A percentile compares a stretch with the other conserved stretches of the same genome.
Conservation (phyloP, 2,888 invertebrate species). For the Pammene aurita region DNA sequence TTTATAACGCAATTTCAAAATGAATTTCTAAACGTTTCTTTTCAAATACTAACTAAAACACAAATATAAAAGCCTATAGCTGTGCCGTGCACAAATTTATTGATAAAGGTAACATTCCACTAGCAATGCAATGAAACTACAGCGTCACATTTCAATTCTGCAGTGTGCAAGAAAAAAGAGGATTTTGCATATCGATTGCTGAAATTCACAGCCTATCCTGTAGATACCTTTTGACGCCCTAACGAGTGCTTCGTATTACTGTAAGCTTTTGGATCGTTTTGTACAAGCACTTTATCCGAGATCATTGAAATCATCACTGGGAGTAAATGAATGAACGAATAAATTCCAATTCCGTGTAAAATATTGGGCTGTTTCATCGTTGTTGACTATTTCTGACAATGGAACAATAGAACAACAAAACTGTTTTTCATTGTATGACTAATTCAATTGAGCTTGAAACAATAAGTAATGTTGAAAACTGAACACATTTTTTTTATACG, state of each 20-base stretch:
- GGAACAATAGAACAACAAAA: slow-evolving; percentile 1
- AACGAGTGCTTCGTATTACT: slow-evolving; percentile 21
- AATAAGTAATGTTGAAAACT: too few species aligned
- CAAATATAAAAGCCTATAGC: neutral
- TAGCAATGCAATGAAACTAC: slow-evolving; percentile 23
- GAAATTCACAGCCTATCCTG: slow-evolving; percentile 25
- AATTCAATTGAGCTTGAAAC: slow-evolving; percentile 24
- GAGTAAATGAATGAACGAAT: too few species aligned
- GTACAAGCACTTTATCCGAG: too few species aligned
- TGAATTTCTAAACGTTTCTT: too few species aligned
- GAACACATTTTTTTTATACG: too few species aligned
- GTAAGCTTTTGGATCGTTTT: neutral
- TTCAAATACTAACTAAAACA: too few species aligned
- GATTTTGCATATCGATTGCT: slow-evolving; percentile 27
- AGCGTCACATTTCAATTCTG: slow-evolving; percentile 13
- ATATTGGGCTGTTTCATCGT: neutral
- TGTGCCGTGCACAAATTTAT: neutral
- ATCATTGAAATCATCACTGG: too few species aligned
- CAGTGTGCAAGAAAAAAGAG: slow-evolving; percentile 28
- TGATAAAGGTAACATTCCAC: slow-evolving; percentile 26
- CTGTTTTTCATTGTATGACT: slow-evolving; percentile 21
- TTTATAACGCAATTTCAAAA: too few species aligned
- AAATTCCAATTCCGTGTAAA: too few species aligned
- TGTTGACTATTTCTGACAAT: neutral
- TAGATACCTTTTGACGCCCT: slow-evolving; percentile 14